These are phyloP conservation scores for Caenorhabditis sp. DNA, from an alignment of 2,888 invertebrate species.

Conservation along the genomic window DNA sequence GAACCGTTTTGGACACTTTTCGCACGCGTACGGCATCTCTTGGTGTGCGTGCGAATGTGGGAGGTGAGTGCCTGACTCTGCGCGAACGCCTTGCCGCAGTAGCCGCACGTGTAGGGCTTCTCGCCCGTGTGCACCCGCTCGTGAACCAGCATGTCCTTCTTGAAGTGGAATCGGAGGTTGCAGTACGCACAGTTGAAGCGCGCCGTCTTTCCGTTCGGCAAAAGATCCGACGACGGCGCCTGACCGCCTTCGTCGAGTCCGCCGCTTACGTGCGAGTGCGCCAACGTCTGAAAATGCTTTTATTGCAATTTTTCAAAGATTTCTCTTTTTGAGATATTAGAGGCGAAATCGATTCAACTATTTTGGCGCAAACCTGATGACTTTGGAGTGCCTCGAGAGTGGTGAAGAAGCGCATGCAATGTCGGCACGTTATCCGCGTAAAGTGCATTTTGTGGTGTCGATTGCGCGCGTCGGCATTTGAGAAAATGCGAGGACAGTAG, in stretches of 20 bases:
- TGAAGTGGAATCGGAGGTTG: constrained; percentile 66
- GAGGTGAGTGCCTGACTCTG: constrained; percentile 66
- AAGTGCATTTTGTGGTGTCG: constrained; percentile 44
- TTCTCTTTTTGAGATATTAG: neutral
- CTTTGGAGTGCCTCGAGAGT: constrained; percentile 26
- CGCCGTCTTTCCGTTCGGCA: constrained; percentile 38
- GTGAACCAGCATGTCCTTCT: constrained; percentile 68
- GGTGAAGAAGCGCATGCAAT: constrained; percentile 44
- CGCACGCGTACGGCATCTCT: constrained; percentile 68
- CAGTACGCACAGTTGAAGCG: constrained; percentile 68
- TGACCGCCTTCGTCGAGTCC: neutral
- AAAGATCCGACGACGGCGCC: constrained; percentile 5
- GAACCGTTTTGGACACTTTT: constrained; percentile 57
- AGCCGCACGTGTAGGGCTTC: constrained; percentile 71
- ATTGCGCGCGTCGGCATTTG: constrained; percentile 28
- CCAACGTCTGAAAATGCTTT: neutral
- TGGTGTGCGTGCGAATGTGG: constrained; percentile 68
- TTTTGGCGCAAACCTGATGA: constrained; percentile 35
- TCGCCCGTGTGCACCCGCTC: constrained; percentile 73
- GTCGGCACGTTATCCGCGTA: constrained; percentile 19
- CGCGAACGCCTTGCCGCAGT: constrained; percentile 68
- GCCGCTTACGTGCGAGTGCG: neutral
- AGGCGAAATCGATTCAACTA: neutral
- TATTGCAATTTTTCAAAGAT: too few species aligned
- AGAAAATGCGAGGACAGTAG: constrained; percentile 37